These are phyloP conservation scores for Pangasius macronema DNA, from an alignment of 2,797 vertebrate genomes.

Conservation along the genomic window DNA sequence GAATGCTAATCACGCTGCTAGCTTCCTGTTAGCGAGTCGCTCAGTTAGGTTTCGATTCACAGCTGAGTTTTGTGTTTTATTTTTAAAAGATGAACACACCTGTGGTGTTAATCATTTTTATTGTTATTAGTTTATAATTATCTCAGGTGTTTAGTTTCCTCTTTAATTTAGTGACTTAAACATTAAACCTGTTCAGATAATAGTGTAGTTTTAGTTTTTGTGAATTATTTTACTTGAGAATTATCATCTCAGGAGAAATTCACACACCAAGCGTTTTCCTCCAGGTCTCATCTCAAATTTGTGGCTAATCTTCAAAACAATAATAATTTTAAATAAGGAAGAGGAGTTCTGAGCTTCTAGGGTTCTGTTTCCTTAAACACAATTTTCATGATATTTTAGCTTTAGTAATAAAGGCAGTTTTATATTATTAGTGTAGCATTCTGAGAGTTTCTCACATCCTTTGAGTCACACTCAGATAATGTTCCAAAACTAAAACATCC, in stretches of 20 bases:
- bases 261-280: neutral
- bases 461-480: neutral
- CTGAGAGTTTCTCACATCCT: neutral
- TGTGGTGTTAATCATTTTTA: neutral
- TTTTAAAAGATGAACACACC: neutral
- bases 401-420: neutral
- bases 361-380: neutral
- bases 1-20: neutral
- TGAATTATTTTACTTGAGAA: neutral
- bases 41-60: neutral
- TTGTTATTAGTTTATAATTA: neutral
- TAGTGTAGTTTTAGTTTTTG: neutral
- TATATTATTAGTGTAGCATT: neutral
- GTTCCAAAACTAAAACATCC: neutral
- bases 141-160: neutral
- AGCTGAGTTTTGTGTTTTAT: neutral
- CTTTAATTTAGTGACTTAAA: neutral
- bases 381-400: neutral
- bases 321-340: fast-evolving
- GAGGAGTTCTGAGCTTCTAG: too few species aligned
- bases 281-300: neutral
- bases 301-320: neutral
- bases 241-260: neutral
- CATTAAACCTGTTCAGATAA: too few species aligned
- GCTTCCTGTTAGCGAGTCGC: slow-evolving; percentile 1